Percentiles rank a stretch among this genome's conserved stretches.
phyloP scores from a whole-genome alignment of 2,888 invertebrate genomes.

The Aproaerema taeniolella region DNA sequence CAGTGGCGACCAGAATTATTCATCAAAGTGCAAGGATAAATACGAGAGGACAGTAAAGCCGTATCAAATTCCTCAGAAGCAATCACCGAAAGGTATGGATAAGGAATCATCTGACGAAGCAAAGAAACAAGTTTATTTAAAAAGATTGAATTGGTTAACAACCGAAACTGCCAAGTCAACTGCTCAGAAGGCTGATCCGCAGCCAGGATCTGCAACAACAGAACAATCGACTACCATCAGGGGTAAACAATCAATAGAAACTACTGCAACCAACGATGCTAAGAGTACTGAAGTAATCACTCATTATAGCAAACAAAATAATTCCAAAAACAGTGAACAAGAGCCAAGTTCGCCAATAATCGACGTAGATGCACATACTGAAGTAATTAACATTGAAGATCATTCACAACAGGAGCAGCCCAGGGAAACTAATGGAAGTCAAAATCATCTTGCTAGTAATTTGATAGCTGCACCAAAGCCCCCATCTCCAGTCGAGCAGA shows the following conservation, averaged over 20 bases:
- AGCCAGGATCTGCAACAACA: constrained; percentile 3
- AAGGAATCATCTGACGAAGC: constrained; percentile 1
- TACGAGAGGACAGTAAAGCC: constrained; percentile 3
- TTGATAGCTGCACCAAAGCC: constrained; percentile 1
- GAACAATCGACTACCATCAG: too few species aligned
- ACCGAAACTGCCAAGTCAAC: constrained; percentile 3
- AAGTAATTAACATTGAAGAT: constrained; percentile 1
- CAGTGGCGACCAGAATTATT: constrained; percentile 1
- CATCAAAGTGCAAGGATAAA: constrained; percentile 2
- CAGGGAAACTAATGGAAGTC: not conserved
- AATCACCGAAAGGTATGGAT: not conserved
- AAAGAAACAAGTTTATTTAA: not conserved
- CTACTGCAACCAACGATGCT: too few species aligned
- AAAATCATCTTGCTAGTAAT: constrained; percentile 3
- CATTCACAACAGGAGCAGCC: constrained; percentile 1
- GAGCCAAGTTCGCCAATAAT: too few species aligned
- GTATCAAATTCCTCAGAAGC: not conserved
- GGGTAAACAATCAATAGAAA: too few species aligned
- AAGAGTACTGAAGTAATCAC: too few species aligned
- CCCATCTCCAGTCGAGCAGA: not conserved
- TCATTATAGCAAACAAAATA: too few species aligned
- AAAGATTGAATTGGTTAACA: not conserved
- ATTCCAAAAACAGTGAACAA: too few species aligned
- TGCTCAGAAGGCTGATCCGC: constrained; percentile 1
- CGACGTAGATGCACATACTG: constrained; percentile 1